Evolutionary conservation across 2,113 vertebrate species (phyloP).

Genomic region (Sphyrna mokarran): DNA sequence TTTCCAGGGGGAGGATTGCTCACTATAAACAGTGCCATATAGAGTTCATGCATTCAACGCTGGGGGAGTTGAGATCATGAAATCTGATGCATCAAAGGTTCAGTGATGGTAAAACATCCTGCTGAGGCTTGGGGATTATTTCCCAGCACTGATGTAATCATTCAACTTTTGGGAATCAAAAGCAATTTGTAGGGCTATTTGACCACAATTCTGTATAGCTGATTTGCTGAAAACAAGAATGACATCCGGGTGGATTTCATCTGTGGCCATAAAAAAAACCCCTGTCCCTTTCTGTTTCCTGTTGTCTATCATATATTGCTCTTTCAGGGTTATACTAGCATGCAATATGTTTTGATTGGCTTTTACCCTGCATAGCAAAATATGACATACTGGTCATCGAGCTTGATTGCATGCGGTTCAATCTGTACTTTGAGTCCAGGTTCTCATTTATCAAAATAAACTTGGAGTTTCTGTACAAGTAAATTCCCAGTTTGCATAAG

Average conservation of each 20-base stretch:
- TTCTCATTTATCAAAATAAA: neutral
- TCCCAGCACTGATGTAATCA: neutral
- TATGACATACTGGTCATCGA: neutral
- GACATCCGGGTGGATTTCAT: neutral
- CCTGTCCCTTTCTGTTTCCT: neutral
- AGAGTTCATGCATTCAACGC: neutral
- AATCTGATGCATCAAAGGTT: neutral
- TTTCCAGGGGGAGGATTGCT: neutral
- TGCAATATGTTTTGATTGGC: constrained; percentile 18
- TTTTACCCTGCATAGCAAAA: neutral
- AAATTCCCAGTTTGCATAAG: constrained; percentile 3
- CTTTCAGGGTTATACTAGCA: neutral
- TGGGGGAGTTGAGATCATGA: neutral
- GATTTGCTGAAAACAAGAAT: neutral
- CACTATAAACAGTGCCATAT: neutral
- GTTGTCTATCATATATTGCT: neutral
- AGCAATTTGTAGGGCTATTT: neutral
- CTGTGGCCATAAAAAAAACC: neutral
- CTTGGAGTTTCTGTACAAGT: neutral
- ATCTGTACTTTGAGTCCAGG: neutral
- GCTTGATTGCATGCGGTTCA: neutral
- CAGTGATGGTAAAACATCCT: neutral
- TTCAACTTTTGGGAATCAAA: neutral
- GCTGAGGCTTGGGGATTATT: neutral
- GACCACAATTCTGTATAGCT: neutral